Percentiles rank a stretch among this genome's conserved stretches.
Conservation (phyloP, 2,113 vertebrate species). For the Seriola quinqueradiata region DNA sequence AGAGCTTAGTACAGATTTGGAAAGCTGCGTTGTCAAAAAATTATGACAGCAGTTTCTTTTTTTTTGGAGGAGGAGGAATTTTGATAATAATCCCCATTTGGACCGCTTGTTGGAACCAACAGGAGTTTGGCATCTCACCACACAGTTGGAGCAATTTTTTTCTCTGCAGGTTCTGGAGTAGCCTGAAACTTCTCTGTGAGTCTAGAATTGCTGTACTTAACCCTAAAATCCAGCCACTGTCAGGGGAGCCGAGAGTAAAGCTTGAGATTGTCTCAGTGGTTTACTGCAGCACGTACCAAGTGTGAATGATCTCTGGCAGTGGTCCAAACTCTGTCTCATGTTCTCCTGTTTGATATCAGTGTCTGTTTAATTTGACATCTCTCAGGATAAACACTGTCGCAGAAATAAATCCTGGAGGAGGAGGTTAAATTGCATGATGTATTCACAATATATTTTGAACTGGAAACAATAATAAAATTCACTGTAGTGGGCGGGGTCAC, state of each 20-base stretch:
- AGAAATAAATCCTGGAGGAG: slow-evolving; percentile 22
- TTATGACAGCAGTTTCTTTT: slow-evolving; percentile 17
- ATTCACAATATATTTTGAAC: slow-evolving; percentile 40
- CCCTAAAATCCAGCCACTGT: slow-evolving; percentile 6
- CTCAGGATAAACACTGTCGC: neutral
- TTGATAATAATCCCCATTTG: slow-evolving; percentile 11
- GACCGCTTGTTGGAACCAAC: neutral
- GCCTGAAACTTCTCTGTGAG: neutral
- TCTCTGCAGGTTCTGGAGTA: neutral
- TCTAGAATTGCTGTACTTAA: slow-evolving; percentile 23
- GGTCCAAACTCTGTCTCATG: slow-evolving; percentile 22
- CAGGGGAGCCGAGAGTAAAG: slow-evolving; percentile 14
- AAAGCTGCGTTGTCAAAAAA: neutral
- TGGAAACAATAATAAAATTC: slow-evolving; percentile 40
- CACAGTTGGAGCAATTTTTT: slow-evolving; percentile 14
- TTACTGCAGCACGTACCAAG: slow-evolving; percentile 27
- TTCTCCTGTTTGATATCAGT: neutral
- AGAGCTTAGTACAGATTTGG: neutral
- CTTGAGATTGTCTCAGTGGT: slow-evolving; percentile 17
- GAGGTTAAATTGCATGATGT: slow-evolving; percentile 20
- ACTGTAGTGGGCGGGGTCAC: slow-evolving; percentile 34
- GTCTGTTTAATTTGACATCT: slow-evolving; percentile 32
- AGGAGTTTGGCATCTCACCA: neutral
- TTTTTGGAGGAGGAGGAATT: neutral
- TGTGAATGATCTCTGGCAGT: slow-evolving; percentile 40